These are phyloP conservation scores for Fukomys damarensis DNA, from an alignment of 2,113 vertebrate species.

Conservation along the genomic window DNA sequence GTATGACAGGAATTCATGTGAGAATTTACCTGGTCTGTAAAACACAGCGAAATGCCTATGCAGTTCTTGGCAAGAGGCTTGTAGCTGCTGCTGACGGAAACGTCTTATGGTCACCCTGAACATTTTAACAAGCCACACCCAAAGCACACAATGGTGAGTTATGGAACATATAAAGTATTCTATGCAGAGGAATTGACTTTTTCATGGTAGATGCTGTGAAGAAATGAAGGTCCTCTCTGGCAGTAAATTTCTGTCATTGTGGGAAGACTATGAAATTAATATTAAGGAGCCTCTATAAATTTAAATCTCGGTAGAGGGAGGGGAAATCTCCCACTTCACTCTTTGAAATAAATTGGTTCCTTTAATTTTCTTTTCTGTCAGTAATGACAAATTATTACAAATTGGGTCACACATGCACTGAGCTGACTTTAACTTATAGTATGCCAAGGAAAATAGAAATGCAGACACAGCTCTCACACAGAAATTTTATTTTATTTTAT, in stretches of 20 bases:
- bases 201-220: background rate
- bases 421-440: constrained; percentile 56
- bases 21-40: background rate
- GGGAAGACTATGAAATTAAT: background rate
- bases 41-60: background rate
- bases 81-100: background rate
- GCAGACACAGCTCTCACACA: background rate
- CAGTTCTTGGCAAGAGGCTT: background rate
- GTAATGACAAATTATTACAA: constrained; percentile 62
- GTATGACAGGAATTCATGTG: background rate
- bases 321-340: background rate
- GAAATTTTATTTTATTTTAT: too few species aligned
- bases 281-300: background rate
- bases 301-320: background rate
- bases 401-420: constrained; percentile 37
- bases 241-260: background rate
- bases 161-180: background rate
- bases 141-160: background rate
- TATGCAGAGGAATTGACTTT: background rate
- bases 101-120: background rate
- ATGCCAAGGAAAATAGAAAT: constrained; percentile 25
- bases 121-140: background rate
- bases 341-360: constrained; percentile 64
- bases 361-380: constrained; percentile 66
- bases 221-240: background rate